phyloP scores from a whole-genome alignment of 2,113 vertebrate species.

The Petrocephalus microphthalmus region DNA sequence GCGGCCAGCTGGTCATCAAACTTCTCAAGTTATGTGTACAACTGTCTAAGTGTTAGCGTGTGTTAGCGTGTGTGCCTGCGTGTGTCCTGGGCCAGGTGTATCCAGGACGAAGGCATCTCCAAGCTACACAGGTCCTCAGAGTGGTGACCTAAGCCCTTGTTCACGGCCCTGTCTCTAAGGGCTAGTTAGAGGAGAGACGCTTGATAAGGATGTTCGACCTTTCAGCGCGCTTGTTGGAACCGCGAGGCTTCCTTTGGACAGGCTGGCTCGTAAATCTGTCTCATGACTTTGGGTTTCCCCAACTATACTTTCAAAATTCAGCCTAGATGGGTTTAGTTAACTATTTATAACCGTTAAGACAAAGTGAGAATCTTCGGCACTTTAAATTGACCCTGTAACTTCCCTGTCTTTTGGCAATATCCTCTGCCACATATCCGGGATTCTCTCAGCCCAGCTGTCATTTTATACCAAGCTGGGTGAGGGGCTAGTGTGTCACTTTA shows the following conservation, averaged over 20 bases:
- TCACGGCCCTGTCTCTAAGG: conserved; percentile 18
- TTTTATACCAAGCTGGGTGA: not conserved
- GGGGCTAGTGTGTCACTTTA: not conserved
- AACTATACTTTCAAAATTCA: not conserved
- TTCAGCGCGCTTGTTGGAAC: conserved; percentile 33
- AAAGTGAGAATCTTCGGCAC: not conserved
- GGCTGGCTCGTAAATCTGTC: not conserved
- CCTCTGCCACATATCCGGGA: not conserved
- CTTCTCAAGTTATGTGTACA: conserved; percentile 39
- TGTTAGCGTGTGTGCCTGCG: not conserved
- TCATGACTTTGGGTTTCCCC: not conserved
- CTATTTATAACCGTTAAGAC: not conserved
- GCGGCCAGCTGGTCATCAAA: conserved; percentile 47
- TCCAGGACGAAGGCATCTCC: not conserved
- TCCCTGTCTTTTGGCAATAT: not conserved
- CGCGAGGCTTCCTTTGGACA: not conserved
- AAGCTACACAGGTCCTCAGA: not conserved
- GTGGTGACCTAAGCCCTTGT: not conserved
- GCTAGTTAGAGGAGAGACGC: conserved; percentile 43
- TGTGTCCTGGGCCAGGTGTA: not conserved
- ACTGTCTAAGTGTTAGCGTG: not conserved
- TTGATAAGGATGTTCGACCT: conserved; percentile 40
- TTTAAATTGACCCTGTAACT: not conserved
- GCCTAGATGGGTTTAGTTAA: not conserved
- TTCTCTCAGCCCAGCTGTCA: not conserved